phyloP scores from a whole-genome alignment of 2,888 invertebrate genomes.

The Ectemnius cavifrons region DNA sequence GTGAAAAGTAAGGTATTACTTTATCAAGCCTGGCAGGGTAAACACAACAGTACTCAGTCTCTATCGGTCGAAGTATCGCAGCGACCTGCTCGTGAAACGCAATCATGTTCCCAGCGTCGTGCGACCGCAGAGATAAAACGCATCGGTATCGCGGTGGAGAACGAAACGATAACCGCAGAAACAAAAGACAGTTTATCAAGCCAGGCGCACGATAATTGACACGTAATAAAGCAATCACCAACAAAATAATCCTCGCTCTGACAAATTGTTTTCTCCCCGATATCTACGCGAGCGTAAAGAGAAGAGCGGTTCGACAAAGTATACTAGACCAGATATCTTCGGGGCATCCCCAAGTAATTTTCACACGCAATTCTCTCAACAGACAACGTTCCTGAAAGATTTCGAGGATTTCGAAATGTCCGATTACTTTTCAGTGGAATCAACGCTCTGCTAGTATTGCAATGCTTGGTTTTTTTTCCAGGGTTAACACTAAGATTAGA shows the following conservation, averaged over 20 bases:
- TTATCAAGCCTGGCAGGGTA: not conserved
- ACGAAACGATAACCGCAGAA: not conserved
- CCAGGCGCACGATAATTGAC: not conserved
- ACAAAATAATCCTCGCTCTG: not conserved
- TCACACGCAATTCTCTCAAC: too few relatives aligned
- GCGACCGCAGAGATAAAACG: slow-evolving; percentile 15
- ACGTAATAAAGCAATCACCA: slow-evolving; percentile 10
- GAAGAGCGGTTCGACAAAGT: too few relatives aligned
- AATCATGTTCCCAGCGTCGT: slow-evolving; percentile 1
- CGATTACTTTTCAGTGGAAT: too few relatives aligned
- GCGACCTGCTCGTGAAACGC: slow-evolving; percentile 5
- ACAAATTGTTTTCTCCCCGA: too few relatives aligned
- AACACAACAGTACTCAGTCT: slow-evolving; percentile 1
- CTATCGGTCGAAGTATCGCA: slow-evolving; percentile 8
- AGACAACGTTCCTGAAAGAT: too few relatives aligned
- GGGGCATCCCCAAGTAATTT: too few relatives aligned
- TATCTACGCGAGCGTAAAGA: too few relatives aligned
- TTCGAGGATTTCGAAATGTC: too few relatives aligned
- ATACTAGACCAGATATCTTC: too few relatives aligned
- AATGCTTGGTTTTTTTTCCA: too few relatives aligned
- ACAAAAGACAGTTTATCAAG: slow-evolving; percentile 3
- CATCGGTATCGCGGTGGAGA: slow-evolving; percentile 2
- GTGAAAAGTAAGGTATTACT: not conserved
- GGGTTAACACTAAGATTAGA: too few relatives aligned
- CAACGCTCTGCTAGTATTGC: too few relatives aligned